phyloP scores from a whole-genome alignment of 2,113 vertebrate genomes.

The Anarrhichthys ocellatus region DNA sequence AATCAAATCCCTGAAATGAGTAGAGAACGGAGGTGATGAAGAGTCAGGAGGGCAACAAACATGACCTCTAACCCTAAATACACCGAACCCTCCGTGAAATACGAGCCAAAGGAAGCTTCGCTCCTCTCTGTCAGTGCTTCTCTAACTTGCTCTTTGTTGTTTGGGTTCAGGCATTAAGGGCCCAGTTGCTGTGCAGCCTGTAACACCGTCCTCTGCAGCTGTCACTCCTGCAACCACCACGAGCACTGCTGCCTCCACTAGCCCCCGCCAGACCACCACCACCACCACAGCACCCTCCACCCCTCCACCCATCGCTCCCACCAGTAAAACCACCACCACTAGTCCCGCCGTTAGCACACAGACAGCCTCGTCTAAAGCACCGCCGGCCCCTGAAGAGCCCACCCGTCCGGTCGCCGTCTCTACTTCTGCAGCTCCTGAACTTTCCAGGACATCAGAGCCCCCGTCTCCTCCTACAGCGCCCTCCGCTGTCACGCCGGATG shows the following conservation, averaged over 20 bases:
- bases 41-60: background rate
- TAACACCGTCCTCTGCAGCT: conserved; percentile 56
- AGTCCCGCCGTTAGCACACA: conserved; percentile 4
- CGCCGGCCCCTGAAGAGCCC: background rate
- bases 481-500: conserved; percentile 54
- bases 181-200: conserved; percentile 59
- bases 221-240: conserved; percentile 48
- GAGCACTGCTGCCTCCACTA: conserved; percentile 23
- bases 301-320: conserved; percentile 16
- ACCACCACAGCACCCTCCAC: conserved; percentile 16
- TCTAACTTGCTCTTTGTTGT: conserved; percentile 60
- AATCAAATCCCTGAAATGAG: background rate
- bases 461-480: conserved; percentile 8
- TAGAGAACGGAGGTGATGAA: background rate
- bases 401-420: background rate
- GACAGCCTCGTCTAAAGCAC: conserved; percentile 6
- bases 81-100: no score
- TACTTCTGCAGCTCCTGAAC: conserved; percentile 25
- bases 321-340: conserved; percentile 28
- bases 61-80: background rate
- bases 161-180: conserved; percentile 87
- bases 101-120: background rate
- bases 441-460: conserved; percentile 27
- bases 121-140: conserved; percentile 3
- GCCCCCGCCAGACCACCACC: conserved; percentile 9